Conservation (phyloP, 2,113 vertebrate genomes). For the Vireo altiloquus region DNA sequence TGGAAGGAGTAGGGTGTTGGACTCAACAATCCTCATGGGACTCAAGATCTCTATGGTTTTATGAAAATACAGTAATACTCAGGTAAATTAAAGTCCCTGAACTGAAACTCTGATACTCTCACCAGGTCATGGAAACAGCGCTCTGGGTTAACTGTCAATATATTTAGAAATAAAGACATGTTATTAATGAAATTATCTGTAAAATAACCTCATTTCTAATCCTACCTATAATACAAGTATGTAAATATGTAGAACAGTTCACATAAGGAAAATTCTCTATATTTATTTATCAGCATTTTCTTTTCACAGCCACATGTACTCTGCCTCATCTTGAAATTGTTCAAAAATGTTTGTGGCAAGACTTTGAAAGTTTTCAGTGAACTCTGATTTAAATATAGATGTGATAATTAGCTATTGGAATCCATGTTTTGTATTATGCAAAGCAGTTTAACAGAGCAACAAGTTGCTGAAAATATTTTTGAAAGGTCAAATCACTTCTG, state of each 20-base stretch:
- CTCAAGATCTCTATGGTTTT: not conserved
- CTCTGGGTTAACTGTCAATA: not conserved
- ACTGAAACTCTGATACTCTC: not conserved
- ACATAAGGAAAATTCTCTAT: not conserved
- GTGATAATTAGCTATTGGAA: conserved; percentile 24
- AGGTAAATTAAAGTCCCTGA: not conserved
- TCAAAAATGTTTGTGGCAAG: not conserved
- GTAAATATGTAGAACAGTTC: rapidly evolving
- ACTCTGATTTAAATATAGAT: not conserved
- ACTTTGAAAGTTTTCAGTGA: not conserved
- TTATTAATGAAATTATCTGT: not conserved
- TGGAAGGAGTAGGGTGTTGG: not conserved
- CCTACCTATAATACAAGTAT: not conserved
- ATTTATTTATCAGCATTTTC: not conserved
- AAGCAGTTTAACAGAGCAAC: not conserved
- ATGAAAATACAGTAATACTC: not conserved
- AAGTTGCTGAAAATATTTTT: conserved; percentile 39
- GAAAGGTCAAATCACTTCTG: conserved; percentile 33
- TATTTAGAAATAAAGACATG: not conserved
- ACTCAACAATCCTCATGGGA: rapidly evolving
- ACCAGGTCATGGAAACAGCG: not conserved
- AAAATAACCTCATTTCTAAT: not conserved
- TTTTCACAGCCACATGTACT: not conserved
- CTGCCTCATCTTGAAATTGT: not conserved
- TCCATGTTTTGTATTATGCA: not conserved